Conservation (phyloP, 2,888 invertebrate genomes). For the Tribolium freemani region DNA sequence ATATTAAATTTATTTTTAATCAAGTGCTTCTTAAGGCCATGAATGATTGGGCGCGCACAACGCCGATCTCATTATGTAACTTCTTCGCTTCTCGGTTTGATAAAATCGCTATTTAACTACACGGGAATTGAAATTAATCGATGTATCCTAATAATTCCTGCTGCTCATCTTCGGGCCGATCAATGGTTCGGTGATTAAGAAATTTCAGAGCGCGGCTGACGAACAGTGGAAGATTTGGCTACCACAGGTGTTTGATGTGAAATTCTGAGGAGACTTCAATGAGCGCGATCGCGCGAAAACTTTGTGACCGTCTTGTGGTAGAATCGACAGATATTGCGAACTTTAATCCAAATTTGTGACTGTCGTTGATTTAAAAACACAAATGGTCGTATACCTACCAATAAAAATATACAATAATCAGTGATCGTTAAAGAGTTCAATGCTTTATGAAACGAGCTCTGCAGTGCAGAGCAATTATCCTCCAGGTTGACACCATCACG, state of each 20-base stretch:
- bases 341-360: background rate
- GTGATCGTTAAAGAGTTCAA: background rate
- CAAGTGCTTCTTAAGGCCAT: background rate
- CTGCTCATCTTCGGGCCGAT: background rate
- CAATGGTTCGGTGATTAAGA: background rate
- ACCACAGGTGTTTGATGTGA: background rate
- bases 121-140: background rate
- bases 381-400: background rate
- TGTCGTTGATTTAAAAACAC: background rate
- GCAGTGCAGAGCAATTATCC: conserved; percentile 15
- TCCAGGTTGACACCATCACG: conserved; percentile 7
- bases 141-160: background rate
- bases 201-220: background rate
- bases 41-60: background rate
- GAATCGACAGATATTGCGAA: too few relatives aligned
- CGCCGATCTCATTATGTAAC: conserved; percentile 21
- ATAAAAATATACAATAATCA: too few relatives aligned
- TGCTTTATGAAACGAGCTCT: conserved; percentile 3
- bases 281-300: background rate
- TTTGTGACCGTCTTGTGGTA: too few relatives aligned
- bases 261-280: background rate
- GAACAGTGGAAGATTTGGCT: background rate
- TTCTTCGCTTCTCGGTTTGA: conserved; percentile 15
- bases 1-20: background rate
- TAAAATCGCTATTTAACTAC: conserved; percentile 19